Percentiles rank a stretch among this genome's conserved stretches.
Evolutionary conservation across 1,140 invertebrate species (phyloP).

Genomic region (Euwallacea similis): DNA sequence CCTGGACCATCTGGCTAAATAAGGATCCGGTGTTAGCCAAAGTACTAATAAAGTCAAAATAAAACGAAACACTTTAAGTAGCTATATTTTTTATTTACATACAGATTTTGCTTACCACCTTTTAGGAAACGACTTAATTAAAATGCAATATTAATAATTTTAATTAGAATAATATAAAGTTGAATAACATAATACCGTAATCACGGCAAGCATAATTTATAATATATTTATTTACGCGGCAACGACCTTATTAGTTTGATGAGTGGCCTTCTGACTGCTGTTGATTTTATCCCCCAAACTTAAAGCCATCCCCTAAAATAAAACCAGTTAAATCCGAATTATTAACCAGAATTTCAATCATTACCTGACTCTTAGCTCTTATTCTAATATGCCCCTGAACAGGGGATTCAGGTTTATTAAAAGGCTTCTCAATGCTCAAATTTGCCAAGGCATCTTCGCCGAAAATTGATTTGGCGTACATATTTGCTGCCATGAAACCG

Average conservation of each 20-base stretch:
- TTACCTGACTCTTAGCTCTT: constrained; percentile 94
- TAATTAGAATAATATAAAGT: constrained; percentile 13
- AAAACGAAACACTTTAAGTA: too few relatives aligned
- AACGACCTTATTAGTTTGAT: constrained; percentile 60
- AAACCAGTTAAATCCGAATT: not conserved
- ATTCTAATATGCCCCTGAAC: constrained; percentile 97
- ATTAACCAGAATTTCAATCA: not conserved
- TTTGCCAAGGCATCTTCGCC: constrained; percentile 99
- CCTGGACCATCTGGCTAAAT: too few relatives aligned
- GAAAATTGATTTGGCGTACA: constrained; percentile 99
- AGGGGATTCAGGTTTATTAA: constrained; percentile 81
- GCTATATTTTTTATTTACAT: too few relatives aligned
- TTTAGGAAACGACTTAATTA: too few relatives aligned
- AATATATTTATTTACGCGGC: constrained; percentile 50
- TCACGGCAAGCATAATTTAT: not conserved
- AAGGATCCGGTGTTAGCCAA: too few relatives aligned
- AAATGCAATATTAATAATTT: constrained; percentile 5
- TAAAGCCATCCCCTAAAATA: constrained; percentile 89
- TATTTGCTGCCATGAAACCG: constrained; percentile 98
- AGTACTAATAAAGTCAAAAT: too few relatives aligned
- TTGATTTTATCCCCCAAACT: constrained; percentile 97
- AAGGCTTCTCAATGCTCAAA: constrained; percentile 94
- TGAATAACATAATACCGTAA: constrained; percentile 7
- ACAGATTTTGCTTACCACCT: too few relatives aligned
- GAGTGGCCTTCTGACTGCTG: constrained; percentile 77